Base-by-base conservation (phyloP, 2,113 vertebrate species). In the Trochalopteron elliotii region DNA sequence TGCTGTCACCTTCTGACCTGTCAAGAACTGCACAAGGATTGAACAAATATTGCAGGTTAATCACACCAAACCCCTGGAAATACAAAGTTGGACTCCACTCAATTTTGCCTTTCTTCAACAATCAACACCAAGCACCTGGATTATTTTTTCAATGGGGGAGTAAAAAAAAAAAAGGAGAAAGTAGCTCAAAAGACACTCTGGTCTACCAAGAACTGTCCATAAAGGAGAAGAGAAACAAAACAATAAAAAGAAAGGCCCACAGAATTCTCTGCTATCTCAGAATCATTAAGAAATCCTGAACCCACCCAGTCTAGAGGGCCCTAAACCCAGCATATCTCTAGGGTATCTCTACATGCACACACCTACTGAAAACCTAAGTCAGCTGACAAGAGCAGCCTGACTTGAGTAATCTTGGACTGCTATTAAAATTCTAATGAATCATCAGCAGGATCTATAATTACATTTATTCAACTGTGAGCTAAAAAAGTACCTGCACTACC, bases 1-100 rank as follows among this genome's bases (percentile, higher is more conserved):
- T 25, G 98, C 97, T 7, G 99, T 99, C 57, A 98, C 99, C 96
- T 98, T 99, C 96, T 99, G 99, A 87, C 98, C 98, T 3, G 99
- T 99, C 95, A 99, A 96, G 81, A 99, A 98, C 99, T 99, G 97
- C 47, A 92, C 33, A 80, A 57, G 27, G 31, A 86, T 92, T 93
- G 79, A 87, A 77, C 17, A 93, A 91, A 10, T 16, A 17, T 7
- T 78, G 50, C 20, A 91, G 45, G n/a, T 95, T 86, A 94, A 76
- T 83, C 50, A 83, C 27, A 71, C 10, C 8, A 75, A 69, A 65
- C 7, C 12, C 4, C 15, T 69, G 30, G n/a, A 47, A 87, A 84
- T 21, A 31, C 12, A 33, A 55, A 53, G 19, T 79, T 84, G 77
- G 68, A 74, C 5, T 42, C 33, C 18, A 15, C 19, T 52, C 2